Evolutionary conservation across 1,140 invertebrate species (phyloP).

Genomic region (Drosophila obscura): DNA sequence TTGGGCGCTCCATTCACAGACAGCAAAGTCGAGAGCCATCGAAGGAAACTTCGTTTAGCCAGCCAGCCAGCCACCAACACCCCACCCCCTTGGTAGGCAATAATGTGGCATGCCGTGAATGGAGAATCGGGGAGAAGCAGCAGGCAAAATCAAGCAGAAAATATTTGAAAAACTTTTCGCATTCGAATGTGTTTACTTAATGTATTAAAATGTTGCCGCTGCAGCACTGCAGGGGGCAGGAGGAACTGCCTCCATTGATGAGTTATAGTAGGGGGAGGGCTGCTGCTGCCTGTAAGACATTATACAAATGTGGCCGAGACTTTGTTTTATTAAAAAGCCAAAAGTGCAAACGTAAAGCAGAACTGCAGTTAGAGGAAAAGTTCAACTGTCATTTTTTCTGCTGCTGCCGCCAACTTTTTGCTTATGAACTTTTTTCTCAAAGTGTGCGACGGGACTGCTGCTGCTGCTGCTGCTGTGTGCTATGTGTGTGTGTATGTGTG

Average conservation of each 20-base stretch:
- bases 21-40: no score
- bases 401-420: slow-evolving; percentile 56
- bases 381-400: slow-evolving; percentile 75
- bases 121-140: slow-evolving; percentile 15
- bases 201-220: slow-evolving; percentile 69
- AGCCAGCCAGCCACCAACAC: slow-evolving; percentile 12
- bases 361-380: slow-evolving; percentile 63
- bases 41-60: slow-evolving; percentile 32
- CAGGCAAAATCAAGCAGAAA: slow-evolving; percentile 62
- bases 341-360: slow-evolving; percentile 15
- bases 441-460: slow-evolving; percentile 9
- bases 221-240: not conserved
- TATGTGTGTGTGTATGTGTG: slow-evolving; percentile 35
- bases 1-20: slow-evolving; percentile 1
- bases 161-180: slow-evolving; percentile 70
- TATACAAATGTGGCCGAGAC: slow-evolving; percentile 69
- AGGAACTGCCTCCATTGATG: slow-evolving; percentile 35
- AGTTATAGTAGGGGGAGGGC: slow-evolving; percentile 39
- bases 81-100: slow-evolving; percentile 10
- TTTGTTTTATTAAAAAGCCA: slow-evolving; percentile 61
- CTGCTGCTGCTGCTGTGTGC: not conserved
- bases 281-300: slow-evolving; percentile 40
- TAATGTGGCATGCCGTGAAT: slow-evolving; percentile 39
- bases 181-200: slow-evolving; percentile 75
- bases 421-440: slow-evolving; percentile 76